phyloP scores from a whole-genome alignment of 2,888 invertebrate genomes.

The Hirtodrosophila alboralis region DNA sequence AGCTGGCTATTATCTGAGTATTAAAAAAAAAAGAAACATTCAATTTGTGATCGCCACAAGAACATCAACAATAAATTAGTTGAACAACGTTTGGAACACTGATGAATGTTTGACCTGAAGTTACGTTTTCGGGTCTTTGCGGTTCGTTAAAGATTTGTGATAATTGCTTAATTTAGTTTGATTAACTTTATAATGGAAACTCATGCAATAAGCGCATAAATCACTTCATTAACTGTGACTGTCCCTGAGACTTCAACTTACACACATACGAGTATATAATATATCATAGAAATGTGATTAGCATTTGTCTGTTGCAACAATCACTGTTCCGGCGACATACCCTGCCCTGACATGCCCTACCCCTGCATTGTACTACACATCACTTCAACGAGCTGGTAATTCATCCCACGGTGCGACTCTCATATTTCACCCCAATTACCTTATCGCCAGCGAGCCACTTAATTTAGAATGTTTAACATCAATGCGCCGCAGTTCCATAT shows the following conservation, averaged over 20 bases:
- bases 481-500: constrained; percentile 50
- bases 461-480: constrained; percentile 81
- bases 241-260: constrained; percentile 26
- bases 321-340: constrained; percentile 16
- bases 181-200: constrained; percentile 55
- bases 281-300: constrained; percentile 55
- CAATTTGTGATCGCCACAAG: constrained; percentile 53
- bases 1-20: constrained; percentile 51
- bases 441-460: constrained; percentile 82
- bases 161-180: constrained; percentile 77
- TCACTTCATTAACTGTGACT: constrained; percentile 62
- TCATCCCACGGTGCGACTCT: constrained; percentile 52
- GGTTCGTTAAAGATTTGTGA: constrained; percentile 44
- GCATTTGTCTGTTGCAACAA: constrained; percentile 41
- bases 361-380: background rate
- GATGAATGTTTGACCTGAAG: constrained; percentile 32
- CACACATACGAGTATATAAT: constrained; percentile 1
- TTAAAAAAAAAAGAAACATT: constrained; percentile 47
- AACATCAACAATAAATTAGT: constrained; percentile 27
- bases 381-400: constrained; percentile 53
- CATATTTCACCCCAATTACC: constrained; percentile 84
- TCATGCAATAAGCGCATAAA: constrained; percentile 76
- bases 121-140: constrained; percentile 1
- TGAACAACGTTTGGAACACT: constrained; percentile 10
- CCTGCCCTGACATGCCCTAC: background rate